Base-by-base conservation (phyloP, 1,140 invertebrate species). In the Octopus bimaculoides region DNA sequence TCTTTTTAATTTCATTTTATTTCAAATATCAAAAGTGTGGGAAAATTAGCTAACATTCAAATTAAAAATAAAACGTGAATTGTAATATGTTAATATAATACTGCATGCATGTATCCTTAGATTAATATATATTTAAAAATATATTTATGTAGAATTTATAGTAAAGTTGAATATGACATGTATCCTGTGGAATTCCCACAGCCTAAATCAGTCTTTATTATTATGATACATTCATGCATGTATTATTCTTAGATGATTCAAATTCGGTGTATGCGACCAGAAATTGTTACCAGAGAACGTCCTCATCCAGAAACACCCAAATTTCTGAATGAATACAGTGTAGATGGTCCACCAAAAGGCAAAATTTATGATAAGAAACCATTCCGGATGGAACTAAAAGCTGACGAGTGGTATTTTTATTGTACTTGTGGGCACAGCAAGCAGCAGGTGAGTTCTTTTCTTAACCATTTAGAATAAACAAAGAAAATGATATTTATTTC, bases 361-460 rank as follows among this genome's bases (percentile, higher is more conserved):
- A 82, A 82, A 77, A 82, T 87, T 20, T 86, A 84, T 82, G 96
- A 97, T 85, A 96, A 94, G 86, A 96, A 95, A 86, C 97, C 97
- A 3, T 97, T 97, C 82, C 96, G 94, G 90, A 90, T 96, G 52
- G 89, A 85, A 7, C 91, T 96, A 66, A 91, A 94, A 86, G 91
- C 91, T 89, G 94, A 93, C 52, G 97, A 98, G 91, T 93, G 89
- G 71, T 99, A 99, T 89, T 88, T 91, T 17, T 99, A 97, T 97
- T 99, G 98, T 90, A 89, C 94, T 5, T 99, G 98, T 91, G 98
- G 98, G 5, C 93, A 93, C 78, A 98, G 97, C 84, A 94, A 96
- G 85, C 93, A 89, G 78, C 97, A 94, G 91, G 93, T 93, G 88
- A 73, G 52, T 14, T 20, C 52, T 77, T 17, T 26, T 52, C 12